Evolutionary conservation across 1,140 invertebrate genomes (phyloP), one percentile per base, ranked within the genome.

Genomic region (Doryteuthis pealeii): DNA sequence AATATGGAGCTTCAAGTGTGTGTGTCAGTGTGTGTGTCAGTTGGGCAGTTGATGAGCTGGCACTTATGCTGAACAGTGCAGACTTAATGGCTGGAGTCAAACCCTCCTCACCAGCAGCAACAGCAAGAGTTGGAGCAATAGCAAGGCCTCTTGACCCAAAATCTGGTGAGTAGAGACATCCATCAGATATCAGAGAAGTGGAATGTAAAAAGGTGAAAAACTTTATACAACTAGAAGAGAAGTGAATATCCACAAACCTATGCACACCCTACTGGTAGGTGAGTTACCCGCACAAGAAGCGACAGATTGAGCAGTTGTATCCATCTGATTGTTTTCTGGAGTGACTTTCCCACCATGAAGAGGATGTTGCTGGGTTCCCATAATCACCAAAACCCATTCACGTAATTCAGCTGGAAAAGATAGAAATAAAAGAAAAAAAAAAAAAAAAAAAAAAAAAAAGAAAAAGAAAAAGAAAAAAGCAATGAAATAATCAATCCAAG

Each of bases 401-500:
- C 83, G 83, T 65, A 86, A 75, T 75, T 86, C 81, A 58, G 83
- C 84, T 86, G 79, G 8, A 82, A 84, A 58, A 58, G 40, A n/a
- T 67, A 70, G 71, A 71, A 54, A 74, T 45, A 70, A 32, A 62
- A 62, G 18, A 62, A 22, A 14, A 62, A 62, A 15, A n/a, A 28
- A 15, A 6, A 62, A 62, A 40, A 6, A n/a, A 62, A 15, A 22
- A 28, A 62, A 28, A 62, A 49, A 49, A 22, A 49, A 15, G 45
- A 49, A n/a, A n/a, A n/a, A n/a, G n/a, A n/a, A n/a, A n/a, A n/a
- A n/a, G n/a, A n/a, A n/a, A n/a, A n/a, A n/a, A n/a, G n/a, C n/a
- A n/a, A n/a, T n/a, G n/a, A n/a, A n/a, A n/a, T n/a, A n/a, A n/a
- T n/a, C n/a, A n/a, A n/a, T n/a, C n/a, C n/a, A n/a, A n/a, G n/a